A percentile compares a stretch with the other conserved stretches of the same genome.
phyloP scores from a whole-genome alignment of 2,113 vertebrate species.

The Microcebus jonahi region DNA sequence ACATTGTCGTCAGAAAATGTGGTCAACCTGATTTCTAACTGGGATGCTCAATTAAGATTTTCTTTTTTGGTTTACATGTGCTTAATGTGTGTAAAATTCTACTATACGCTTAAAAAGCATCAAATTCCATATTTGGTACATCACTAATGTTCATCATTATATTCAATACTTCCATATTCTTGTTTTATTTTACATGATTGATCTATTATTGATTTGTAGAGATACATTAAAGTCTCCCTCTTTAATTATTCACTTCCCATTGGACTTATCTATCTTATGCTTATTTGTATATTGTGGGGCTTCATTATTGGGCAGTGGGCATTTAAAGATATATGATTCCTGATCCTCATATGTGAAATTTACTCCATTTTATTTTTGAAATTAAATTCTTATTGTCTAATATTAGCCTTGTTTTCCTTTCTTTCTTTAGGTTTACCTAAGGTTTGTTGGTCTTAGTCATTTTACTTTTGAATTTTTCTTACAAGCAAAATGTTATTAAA shows the following conservation, averaged over 20 bases:
- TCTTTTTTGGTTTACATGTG: background rate
- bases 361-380: background rate
- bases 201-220: background rate
- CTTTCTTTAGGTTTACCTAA: background rate
- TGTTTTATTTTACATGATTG: background rate
- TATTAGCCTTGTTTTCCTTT: background rate
- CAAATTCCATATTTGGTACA: background rate
- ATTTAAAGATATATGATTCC: background rate
- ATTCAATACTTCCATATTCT: background rate
- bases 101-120: background rate
- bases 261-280: background rate
- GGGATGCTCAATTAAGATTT: background rate
- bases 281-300: background rate
- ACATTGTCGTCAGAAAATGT: background rate
- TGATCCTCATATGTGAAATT: background rate
- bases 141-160: background rate
- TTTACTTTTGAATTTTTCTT: slow-evolving; percentile 9
- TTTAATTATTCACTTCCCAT: background rate
- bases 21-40: background rate
- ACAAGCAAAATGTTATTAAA: background rate
- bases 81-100: background rate
- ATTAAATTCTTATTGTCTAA: background rate
- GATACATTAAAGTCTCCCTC: background rate
- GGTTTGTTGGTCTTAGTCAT: background rate
- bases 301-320: background rate